Evolutionary conservation across 2,113 vertebrate species (phyloP), one percentile per base, ranked within the genome.

Genomic region (Trachemys scripta): DNA sequence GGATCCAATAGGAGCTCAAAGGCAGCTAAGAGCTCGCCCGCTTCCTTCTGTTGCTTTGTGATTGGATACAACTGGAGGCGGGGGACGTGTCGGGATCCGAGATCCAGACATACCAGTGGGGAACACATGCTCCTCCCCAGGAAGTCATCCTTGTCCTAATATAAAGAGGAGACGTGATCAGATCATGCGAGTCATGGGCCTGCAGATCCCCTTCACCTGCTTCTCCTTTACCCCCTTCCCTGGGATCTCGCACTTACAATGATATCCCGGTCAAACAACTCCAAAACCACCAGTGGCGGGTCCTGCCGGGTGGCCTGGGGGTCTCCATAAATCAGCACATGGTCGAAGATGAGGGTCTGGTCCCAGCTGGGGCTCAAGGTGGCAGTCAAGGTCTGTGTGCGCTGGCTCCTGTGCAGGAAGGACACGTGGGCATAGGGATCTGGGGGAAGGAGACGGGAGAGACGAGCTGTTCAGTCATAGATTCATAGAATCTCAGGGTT

Each of bases 1-100:
- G 97, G 69, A 29, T 98, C 97, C 0, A 95, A 90, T 45, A 98
- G 96, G 88, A 98, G 98, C 92, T 98, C 98, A 9, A 98, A 98
- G 82, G 98, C 97, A 0, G 97, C 98, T 90, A 98, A 84, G 85
- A 98, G 94, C 85, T 98, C 96, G 0, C 98, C 98, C 0, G 95
- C 90, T 6, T 92, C 57, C 0, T 95, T 90, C 75, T 92, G 1
- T 2, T 57, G 69, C 3, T 85, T 96, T 3, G 5, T 3, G 53
- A 98, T 54, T 0, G 96, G 69, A 25, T 94, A 62, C n/a, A 95
- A 97, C 57, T 31, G 92, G 3, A 98, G 97, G 5, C 79, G 92
- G 14, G 98, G 97, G 11, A 84, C 65, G 38, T 1, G 49, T 57
- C 98, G 82, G 14, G 4, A 10, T 1, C 69, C 42, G 38, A 92